A percentile compares a stretch with the other conserved stretches of the same genome.
Conservation (phyloP, 2,888 invertebrate species). For the Cephus pygmeus region DNA sequence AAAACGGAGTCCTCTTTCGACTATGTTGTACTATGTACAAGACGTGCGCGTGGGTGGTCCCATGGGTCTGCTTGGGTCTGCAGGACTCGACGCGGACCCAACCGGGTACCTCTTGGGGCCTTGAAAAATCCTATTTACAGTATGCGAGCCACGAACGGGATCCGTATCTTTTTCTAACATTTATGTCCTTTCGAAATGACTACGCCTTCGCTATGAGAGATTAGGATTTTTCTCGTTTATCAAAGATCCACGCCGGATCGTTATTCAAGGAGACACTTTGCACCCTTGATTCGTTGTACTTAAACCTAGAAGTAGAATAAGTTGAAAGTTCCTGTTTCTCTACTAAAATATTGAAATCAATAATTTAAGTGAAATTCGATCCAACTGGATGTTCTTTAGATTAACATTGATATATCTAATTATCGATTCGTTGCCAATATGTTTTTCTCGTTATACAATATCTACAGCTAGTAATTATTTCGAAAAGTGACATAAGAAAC, state of each 20-base stretch:
- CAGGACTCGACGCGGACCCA: conserved; percentile 5
- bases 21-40: conserved; percentile 25
- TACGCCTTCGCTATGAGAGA: neutral
- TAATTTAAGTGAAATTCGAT: neutral
- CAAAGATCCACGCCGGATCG: neutral
- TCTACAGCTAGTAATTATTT: neutral
- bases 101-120: neutral
- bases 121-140: conserved; percentile 1
- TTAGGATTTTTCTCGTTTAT: neutral
- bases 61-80: conserved; percentile 3
- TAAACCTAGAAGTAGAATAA: neutral
- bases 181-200: neutral
- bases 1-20: neutral
- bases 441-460: neutral
- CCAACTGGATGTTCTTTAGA: neutral
- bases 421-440: neutral
- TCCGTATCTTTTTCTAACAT: neutral
- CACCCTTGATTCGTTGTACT: neutral
- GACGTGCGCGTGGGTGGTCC: conserved; percentile 56
- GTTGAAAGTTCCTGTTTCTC: neutral
- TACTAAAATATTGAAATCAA: neutral
- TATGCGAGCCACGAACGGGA: conserved; percentile 6
- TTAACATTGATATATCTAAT: neutral
- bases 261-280: neutral
- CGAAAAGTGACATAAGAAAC: neutral